Conservation (phyloP, 2,797 vertebrate species). For the Hirundo rustica region DNA sequence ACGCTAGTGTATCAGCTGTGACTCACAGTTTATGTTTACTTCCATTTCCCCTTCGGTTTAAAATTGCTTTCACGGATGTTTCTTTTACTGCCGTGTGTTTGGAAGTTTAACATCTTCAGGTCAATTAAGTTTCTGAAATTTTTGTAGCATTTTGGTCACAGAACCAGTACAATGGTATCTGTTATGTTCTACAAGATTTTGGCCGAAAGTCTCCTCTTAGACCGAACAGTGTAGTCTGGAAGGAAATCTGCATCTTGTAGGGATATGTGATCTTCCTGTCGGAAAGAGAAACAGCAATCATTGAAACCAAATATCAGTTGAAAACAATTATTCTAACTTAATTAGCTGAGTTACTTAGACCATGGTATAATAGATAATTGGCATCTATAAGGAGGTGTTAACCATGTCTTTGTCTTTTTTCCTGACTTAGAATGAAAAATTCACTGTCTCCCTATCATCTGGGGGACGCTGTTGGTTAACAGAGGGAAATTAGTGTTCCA, state of each 20-base stretch:
- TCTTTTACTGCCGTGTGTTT: neutral
- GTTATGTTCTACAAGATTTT: neutral
- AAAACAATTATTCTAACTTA: slow-evolving; percentile 26
- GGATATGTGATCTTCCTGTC: neutral
- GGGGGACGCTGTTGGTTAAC: neutral
- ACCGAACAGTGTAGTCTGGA: neutral
- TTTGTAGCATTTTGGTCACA: neutral
- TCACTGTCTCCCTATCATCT: neutral
- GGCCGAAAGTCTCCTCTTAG: neutral
- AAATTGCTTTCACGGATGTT: neutral
- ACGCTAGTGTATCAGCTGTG: neutral
- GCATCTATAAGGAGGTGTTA: neutral
- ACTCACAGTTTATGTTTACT: neutral
- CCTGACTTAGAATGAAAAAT: neutral
- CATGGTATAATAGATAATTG: neutral
- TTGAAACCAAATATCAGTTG: neutral
- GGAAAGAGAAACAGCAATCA: neutral
- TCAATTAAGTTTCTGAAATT: neutral
- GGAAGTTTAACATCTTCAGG: neutral
- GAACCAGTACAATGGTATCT: neutral
- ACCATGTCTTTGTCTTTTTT: neutral
- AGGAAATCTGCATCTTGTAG: neutral
- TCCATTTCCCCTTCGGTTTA: neutral
- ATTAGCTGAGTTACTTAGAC: slow-evolving; percentile 9
- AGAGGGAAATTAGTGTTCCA: neutral